These are phyloP conservation scores for Campylorhamphus procurvoides DNA, from an alignment of 2,113 vertebrate species.

Conservation along the genomic window DNA sequence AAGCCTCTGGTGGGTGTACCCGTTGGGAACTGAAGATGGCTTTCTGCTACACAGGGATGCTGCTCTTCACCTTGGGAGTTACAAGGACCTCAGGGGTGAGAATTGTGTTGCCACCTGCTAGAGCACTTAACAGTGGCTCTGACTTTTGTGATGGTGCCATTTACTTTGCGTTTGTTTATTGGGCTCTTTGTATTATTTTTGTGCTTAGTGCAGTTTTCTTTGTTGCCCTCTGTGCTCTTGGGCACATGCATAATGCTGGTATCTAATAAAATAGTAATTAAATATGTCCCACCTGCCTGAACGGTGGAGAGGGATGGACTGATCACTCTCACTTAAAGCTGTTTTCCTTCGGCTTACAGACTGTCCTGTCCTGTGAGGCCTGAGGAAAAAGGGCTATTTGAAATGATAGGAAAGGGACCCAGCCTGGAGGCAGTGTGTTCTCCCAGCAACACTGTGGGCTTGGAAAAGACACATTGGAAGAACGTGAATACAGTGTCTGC, in stretches of 20 bases:
- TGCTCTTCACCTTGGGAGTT: not conserved
- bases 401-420: not conserved
- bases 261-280: not conserved
- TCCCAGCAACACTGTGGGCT: too few relatives aligned
- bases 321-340: not conserved
- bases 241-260: not conserved
- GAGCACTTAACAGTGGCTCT: not conserved
- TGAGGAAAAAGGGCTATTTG: not conserved
- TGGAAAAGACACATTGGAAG: not conserved
- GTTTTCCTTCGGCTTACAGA: not conserved
- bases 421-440: not conserved
- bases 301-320: not conserved
- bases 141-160: not conserved
- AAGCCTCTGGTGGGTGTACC: fast-evolving
- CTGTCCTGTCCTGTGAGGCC: not conserved
- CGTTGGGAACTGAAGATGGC: not conserved
- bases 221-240: not conserved
- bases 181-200: not conserved
- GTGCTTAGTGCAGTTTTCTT: not conserved
- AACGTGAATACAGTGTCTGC: fast-evolving
- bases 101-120: fast-evolving
- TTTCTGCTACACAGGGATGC: fast-evolving
- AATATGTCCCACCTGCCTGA: not conserved
- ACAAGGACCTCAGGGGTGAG: not conserved
- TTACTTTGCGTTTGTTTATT: not conserved